These are phyloP conservation scores for Trematocara marginatum DNA, from an alignment of 2,113 vertebrate species.

Conservation along the genomic window DNA sequence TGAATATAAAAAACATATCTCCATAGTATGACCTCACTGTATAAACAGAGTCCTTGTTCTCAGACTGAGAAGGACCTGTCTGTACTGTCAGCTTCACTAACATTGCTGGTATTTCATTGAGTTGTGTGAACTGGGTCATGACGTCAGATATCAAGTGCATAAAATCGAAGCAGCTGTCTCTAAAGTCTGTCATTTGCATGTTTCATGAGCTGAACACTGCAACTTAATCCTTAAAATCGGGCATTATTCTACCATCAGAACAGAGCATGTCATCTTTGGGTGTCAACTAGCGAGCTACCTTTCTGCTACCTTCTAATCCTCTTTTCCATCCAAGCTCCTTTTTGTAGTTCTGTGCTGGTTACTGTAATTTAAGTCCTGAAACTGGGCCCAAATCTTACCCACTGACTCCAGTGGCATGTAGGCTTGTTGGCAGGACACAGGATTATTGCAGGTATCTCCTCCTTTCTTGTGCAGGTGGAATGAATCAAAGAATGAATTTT, in stretches of 20 bases:
- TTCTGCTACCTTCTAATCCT: not conserved
- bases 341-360: not conserved
- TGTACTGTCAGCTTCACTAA: not conserved
- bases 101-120: not conserved
- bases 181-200: not conserved
- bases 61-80: not conserved
- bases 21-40: not conserved
- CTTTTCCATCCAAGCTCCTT: not conserved
- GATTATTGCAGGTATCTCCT: not conserved
- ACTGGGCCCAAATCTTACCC: not conserved
- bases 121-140: not conserved
- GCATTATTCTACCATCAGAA: not conserved
- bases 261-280: not conserved
- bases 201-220: not conserved
- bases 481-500: not conserved
- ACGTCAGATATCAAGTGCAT: not conserved
- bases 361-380: fast-evolving
- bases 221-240: fast-evolving
- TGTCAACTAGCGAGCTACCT: not conserved
- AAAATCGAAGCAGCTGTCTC: not conserved
- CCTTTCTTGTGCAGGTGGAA: not conserved
- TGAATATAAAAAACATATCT: not conserved
- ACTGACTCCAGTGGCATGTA: not conserved
- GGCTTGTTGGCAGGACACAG: not conserved
- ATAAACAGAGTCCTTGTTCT: not conserved